phyloP scores from a whole-genome alignment of 2,113 vertebrate species.

The Colius striatus region DNA sequence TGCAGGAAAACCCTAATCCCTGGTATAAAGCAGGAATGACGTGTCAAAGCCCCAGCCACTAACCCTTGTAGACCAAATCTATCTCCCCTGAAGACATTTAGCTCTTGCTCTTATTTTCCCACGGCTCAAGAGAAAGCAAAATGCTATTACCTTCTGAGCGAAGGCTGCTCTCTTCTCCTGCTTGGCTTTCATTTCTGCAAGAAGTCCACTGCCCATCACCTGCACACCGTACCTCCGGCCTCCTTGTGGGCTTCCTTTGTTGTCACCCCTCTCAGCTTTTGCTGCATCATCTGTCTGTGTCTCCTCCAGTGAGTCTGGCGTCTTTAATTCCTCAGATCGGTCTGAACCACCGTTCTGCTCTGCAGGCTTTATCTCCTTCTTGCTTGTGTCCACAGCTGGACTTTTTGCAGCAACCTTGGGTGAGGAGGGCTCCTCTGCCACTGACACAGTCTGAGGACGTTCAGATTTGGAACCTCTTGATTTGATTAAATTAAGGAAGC shows the following conservation, averaged over 20 bases:
- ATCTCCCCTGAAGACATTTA: not conserved
- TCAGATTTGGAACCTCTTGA: conserved; percentile 86
- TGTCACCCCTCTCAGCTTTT: conserved; percentile 70
- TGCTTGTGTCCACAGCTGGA: conserved; percentile 75
- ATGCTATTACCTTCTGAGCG: conserved; percentile 84
- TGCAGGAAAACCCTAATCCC: not conserved
- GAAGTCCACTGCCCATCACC: conserved; percentile 91
- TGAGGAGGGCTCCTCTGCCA: conserved; percentile 84
- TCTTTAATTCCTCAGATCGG: conserved; percentile 86
- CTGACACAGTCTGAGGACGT: conserved; percentile 75
- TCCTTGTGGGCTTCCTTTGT: conserved; percentile 87
- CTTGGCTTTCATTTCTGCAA: conserved; percentile 98
- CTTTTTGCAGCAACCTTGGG: conserved; percentile 80
- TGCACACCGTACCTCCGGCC: conserved; percentile 88
- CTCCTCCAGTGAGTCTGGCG: conserved; percentile 88
- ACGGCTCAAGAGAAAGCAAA: not conserved
- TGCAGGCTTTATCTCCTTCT: conserved; percentile 55
- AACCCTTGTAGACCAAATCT: not conserved
- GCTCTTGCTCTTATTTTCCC: not conserved
- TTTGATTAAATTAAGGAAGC: conserved; percentile 95
- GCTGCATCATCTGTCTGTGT: conserved; percentile 72
- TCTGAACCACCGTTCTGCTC: conserved; percentile 79
- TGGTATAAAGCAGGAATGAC: not conserved
- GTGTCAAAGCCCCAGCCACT: not conserved
- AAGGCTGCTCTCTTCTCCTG: conserved; percentile 89